These are phyloP conservation scores for Styela clava DNA, from an alignment of 23 tunicate species.

Conservation along the genomic window DNA sequence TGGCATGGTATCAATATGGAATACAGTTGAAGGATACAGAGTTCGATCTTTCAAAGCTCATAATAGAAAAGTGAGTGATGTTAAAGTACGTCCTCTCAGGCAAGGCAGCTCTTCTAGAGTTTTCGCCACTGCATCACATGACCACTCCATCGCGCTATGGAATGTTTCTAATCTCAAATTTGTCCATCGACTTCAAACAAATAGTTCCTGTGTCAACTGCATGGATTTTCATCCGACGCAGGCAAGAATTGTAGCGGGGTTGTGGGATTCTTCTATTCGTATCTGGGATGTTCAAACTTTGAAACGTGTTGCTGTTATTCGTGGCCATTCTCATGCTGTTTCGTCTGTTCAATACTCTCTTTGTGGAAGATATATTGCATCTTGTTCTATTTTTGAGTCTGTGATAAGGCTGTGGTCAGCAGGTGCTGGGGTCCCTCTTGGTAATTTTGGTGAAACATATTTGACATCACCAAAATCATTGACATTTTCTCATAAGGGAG, in stretches of 20 bases:
- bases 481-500: conserved; percentile 2
- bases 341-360: conserved; percentile 24
- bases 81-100: background rate
- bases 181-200: conserved; percentile 1
- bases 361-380: conserved; percentile 37
- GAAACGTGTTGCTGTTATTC: conserved; percentile 44
- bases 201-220: conserved; percentile 27
- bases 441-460: conserved; percentile 31
- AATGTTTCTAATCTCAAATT: background rate
- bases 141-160: conserved; percentile 17
- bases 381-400: conserved; percentile 22
- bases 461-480: conserved; percentile 14
- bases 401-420: conserved; percentile 27
- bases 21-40: background rate
- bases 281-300: conserved; percentile 44
- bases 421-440: conserved; percentile 25
- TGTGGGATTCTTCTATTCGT: conserved; percentile 41
- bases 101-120: conserved; percentile 13
- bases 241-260: conserved; percentile 24
- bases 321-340: conserved; percentile 25
- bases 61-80: background rate
- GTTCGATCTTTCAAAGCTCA: conserved; percentile 3
- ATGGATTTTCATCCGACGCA: conserved; percentile 31
- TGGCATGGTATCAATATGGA: conserved; percentile 15
- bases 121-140: conserved; percentile 23